phyloP scores from a whole-genome alignment of 1,140 invertebrate genomes.

The Paralvinella palmiformis region DNA sequence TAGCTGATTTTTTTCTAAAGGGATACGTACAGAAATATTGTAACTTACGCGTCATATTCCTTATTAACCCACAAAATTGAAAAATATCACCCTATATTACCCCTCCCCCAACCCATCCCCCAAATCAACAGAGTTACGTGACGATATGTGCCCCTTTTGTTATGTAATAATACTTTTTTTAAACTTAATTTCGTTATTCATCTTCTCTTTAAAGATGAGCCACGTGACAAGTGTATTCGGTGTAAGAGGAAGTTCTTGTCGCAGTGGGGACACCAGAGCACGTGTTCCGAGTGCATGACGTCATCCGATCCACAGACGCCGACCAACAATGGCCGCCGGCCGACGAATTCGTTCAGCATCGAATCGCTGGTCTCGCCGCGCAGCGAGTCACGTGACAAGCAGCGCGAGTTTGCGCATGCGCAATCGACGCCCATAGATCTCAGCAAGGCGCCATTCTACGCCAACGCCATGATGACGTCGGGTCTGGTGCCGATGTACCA shows the following conservation, averaged over 20 bases:
- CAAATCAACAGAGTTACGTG: too few species aligned
- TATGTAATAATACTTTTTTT: too few species aligned
- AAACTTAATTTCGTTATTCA: too few species aligned
- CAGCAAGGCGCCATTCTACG: background rate
- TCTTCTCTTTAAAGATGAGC: too few species aligned
- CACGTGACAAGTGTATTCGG: background rate
- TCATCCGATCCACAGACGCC: background rate
- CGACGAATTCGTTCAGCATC: background rate
- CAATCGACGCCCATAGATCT: background rate
- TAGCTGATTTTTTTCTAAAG: too few species aligned
- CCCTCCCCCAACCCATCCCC: too few species aligned
- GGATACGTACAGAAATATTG: too few species aligned
- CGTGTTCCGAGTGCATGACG: background rate
- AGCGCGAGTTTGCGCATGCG: background rate
- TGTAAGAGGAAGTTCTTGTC: background rate
- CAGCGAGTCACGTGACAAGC: background rate
- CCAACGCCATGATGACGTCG: conserved; percentile 7
- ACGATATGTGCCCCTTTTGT: too few species aligned
- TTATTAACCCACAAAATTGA: too few species aligned
- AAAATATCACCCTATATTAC: too few species aligned
- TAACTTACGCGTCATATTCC: too few species aligned
- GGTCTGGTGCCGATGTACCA: too few species aligned
- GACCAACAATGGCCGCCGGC: background rate
- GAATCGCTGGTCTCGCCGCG: conserved; percentile 3
- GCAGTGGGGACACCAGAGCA: background rate